Base-by-base conservation (phyloP, 1,140 invertebrate species). In the Drosophila burlai region DNA sequence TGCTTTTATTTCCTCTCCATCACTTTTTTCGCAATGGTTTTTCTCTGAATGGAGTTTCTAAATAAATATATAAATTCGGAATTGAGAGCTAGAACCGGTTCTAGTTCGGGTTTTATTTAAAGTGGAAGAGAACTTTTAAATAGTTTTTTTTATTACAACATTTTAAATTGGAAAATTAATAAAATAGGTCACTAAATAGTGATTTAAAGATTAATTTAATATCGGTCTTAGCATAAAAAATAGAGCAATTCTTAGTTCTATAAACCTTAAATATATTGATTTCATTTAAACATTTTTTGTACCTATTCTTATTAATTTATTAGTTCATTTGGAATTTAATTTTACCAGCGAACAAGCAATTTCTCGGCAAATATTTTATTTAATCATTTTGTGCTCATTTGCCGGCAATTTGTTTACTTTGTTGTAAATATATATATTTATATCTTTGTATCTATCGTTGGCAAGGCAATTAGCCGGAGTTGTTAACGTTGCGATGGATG, bases 401-500 rank as follows among this genome's bases (percentile, higher is more conserved):
- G 24, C 31, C 21, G 42, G 29, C 38, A 42, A 45, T 71, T 59
- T 50, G 18, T 34, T 57, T 49, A 49, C 40, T 68, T 54, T 54
- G 62, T 47, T 47, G 62, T 24, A 40, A 47, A 43, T 38, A 55
- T 40, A 31, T 24, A 21, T 67, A 40, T 40, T 26, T 38, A 45
- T 46, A 71, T 36, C 29, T 73, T 59, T 59, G 66, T 59, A 49
- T 73, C 50, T 59, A 71, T 71, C 29, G 67, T 29, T 52, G 69
- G 57, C 57, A 47, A 49, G 46, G 71, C 68, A 74, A 74, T 74
- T 74, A 74, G 71, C 71, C 31, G 34, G 38, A 38, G 68, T 61
- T 73, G 67, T 73, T 73, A 73, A 73, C 69, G 67, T 72, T 72
- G 50, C 49, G 60, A 42, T 68, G 61, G 43, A 40, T 43, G 63